Evolutionary conservation across 2,113 vertebrate genomes (phyloP), one percentile per base, ranked within the genome.

Genomic region (Microtus montanus): DNA sequence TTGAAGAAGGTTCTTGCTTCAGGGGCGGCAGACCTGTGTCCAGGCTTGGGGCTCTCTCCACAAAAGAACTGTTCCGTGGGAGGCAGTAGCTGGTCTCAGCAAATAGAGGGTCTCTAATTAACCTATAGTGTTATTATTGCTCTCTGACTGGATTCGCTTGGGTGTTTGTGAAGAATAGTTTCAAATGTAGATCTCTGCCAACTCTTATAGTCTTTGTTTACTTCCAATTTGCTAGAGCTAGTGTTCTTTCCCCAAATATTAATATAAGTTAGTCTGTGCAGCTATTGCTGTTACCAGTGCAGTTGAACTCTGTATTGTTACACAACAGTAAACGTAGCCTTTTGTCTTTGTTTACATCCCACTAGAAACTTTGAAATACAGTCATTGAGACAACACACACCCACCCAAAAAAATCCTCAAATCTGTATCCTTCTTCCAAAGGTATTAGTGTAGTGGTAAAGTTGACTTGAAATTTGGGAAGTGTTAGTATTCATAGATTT

Each of bases 321-420:
- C 28, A 38, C 24, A 77, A 71, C 52, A 88, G 54, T 68, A 85
- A 88, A 73, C 33, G 2, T 68, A 49, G 71, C 74, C 64, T 90
- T 95, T 87, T 92, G 84, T 44, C 93, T 96, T 94, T 94, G 79
- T 83, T 94, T 96, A 61, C 84, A 91, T 97, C 94, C 92, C 77
- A 58, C 41, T 84, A 88, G 88, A 68, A 82, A n/a, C 90, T 95
- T 77, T n/a, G 88, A 79, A 92, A 93, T 92, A 82, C 61, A 90
- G 41, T 77, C 49, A 82, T 80, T 90, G 85, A 80, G 44, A 66
- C 75, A 91, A 54, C 49, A 5, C 20, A 19, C 19, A 19, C 44
- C 9, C 33, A 49, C 4, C 28, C 9, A 24, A 28, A 33, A 68
- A 26, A 20, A 61, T 38, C 68, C 33, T 33, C 13, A 33, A 22